Evolutionary conservation across 2,888 invertebrate genomes (phyloP).

Genomic region (Tribolium freemani): DNA sequence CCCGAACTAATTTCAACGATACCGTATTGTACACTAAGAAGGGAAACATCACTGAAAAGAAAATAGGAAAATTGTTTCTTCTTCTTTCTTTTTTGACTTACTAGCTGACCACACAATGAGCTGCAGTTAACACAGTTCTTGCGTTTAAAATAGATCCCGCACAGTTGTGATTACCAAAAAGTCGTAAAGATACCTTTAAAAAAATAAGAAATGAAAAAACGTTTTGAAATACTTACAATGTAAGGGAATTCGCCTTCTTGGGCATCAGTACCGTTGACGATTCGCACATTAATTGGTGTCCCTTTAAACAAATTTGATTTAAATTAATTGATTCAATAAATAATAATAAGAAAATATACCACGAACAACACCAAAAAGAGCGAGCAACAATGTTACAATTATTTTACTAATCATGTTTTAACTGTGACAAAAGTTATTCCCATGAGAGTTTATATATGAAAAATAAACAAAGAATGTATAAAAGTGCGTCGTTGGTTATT

Average conservation of each 20-base stretch:
- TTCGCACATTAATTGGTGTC: constrained; percentile 4
- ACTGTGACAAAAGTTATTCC: neutral
- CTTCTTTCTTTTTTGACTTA: constrained; percentile 1
- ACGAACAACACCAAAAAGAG: neutral
- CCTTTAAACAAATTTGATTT: neutral
- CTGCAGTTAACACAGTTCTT: constrained; percentile 33
- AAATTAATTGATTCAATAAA: neutral
- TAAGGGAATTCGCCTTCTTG: constrained; percentile 23
- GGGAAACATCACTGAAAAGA: constrained; percentile 38
- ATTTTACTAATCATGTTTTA: neutral
- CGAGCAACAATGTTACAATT: neutral
- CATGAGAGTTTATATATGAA: neutral
- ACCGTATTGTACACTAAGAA: constrained; percentile 46
- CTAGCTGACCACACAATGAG: constrained; percentile 30
- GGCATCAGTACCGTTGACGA: constrained; percentile 35
- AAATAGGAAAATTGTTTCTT: neutral
- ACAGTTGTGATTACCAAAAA: constrained; percentile 9
- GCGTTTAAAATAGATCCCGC: constrained; percentile 29
- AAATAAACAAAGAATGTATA: neutral
- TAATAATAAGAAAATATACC: neutral
- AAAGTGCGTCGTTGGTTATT: neutral
- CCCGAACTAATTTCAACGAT: constrained; percentile 28
- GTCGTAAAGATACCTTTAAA: constrained; percentile 18
- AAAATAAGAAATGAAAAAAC: neutral
- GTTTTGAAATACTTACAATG: constrained; percentile 11